phyloP scores from a whole-genome alignment of 1,140 invertebrate genomes.

The Drosophila albomicans region DNA sequence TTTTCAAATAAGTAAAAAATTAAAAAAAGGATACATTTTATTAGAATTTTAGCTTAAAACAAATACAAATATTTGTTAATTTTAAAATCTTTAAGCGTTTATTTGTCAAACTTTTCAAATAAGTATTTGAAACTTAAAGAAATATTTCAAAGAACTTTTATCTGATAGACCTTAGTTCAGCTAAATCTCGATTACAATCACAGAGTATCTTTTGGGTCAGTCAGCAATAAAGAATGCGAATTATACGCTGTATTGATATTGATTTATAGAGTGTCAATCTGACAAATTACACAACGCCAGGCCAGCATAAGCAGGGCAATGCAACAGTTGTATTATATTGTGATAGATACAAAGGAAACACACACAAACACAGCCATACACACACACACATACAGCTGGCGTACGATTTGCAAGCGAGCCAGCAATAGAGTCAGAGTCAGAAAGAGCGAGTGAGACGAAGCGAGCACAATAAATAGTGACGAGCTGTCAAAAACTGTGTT shows the following conservation, averaged over 20 bases:
- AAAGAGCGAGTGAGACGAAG: constrained; percentile 2
- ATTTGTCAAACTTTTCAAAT: too few relatives aligned
- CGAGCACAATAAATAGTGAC: constrained; percentile 42
- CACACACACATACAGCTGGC: too few relatives aligned
- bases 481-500: constrained; percentile 65
- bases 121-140: too few relatives aligned
- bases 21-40: too few relatives aligned
- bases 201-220: constrained; percentile 8
- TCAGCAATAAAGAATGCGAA: neutral
- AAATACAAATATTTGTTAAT: too few relatives aligned
- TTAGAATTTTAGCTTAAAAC: too few relatives aligned
- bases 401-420: neutral
- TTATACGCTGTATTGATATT: constrained; percentile 37
- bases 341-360: constrained; percentile 4
- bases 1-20: too few relatives aligned
- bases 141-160: too few relatives aligned
- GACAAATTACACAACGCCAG: constrained; percentile 65
- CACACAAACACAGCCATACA: too few relatives aligned
- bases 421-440: neutral
- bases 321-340: constrained; percentile 53
- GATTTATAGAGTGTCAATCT: constrained; percentile 71
- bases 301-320: constrained; percentile 28
- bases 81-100: too few relatives aligned
- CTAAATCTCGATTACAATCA: too few relatives aligned
- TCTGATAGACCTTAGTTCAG: too few relatives aligned